These are phyloP conservation scores for Globicephala melas DNA, from an alignment of 2,113 vertebrate species.

Conservation along the genomic window DNA sequence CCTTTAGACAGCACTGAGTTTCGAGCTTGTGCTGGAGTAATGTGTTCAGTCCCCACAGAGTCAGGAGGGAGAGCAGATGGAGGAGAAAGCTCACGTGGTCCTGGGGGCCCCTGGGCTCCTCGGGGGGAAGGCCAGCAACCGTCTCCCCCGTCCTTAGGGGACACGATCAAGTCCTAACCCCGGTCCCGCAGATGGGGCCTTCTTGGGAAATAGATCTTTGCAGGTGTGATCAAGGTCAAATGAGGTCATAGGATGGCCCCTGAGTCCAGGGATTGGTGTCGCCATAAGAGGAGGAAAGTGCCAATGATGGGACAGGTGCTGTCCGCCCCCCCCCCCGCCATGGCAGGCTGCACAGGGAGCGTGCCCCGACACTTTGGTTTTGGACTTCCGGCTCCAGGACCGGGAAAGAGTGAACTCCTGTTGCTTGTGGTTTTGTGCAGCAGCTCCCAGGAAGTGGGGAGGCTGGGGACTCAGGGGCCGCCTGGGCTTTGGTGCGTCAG, in stretches of 20 bases:
- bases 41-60: conserved; percentile 89
- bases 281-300: not conserved
- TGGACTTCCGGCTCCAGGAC: too few species aligned
- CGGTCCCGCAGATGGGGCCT: not conserved
- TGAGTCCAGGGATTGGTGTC: not conserved
- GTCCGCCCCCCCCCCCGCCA: fast-evolving
- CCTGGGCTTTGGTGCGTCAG: not conserved
- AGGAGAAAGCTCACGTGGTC: not conserved
- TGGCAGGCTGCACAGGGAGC: too few species aligned
- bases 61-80: not conserved
- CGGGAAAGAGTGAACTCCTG: too few species aligned
- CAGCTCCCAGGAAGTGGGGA: not conserved
- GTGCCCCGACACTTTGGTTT: too few species aligned
- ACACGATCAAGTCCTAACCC: not conserved
- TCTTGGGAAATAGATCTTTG: not conserved
- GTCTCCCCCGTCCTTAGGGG: too few species aligned
- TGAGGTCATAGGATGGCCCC: not conserved
- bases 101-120: not conserved
- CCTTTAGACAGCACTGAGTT: conserved; percentile 81
- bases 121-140: not conserved
- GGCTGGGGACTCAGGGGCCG: not conserved
- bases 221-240: not conserved
- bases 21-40: conserved; percentile 83
- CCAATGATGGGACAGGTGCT: not conserved
- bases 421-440: too few species aligned